These are phyloP conservation scores for Cantharis flavilabris DNA, from an alignment of 2,888 invertebrate species.

Conservation along the genomic window DNA sequence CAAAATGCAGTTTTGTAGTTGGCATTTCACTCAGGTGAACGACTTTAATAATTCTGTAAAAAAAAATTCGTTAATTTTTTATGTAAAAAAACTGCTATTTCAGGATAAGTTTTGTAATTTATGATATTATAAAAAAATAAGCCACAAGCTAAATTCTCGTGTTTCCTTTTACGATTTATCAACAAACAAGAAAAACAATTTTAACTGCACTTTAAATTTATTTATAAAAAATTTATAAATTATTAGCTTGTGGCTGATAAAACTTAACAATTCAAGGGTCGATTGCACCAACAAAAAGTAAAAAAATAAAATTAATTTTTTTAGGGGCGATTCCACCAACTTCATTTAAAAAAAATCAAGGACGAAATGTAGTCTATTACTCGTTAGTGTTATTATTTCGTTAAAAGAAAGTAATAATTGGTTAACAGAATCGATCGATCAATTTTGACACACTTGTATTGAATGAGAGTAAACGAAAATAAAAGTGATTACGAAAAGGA, in stretches of 20 bases:
- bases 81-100: not conserved
- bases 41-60: not conserved
- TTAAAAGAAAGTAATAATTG: not conserved
- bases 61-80: not conserved
- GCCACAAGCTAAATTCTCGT: not conserved
- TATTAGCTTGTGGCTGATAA: not conserved
- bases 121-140: not conserved
- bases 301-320: no score
- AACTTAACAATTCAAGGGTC: not conserved
- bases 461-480: not conserved
- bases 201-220: not conserved
- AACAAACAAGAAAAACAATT: not conserved
- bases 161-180: not conserved
- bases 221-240: not conserved
- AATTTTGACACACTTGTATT: not conserved
- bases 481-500: not conserved
- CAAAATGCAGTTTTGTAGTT: not conserved
- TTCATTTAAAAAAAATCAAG: no score
- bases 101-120: not conserved
- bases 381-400: no score
- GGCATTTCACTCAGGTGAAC: not conserved
- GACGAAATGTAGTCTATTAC: no score
- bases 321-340: no score
- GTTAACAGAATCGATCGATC: not conserved
- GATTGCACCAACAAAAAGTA: no score